Conservation (phyloP, 2,888 invertebrate species). For the Athalia cordata region DNA sequence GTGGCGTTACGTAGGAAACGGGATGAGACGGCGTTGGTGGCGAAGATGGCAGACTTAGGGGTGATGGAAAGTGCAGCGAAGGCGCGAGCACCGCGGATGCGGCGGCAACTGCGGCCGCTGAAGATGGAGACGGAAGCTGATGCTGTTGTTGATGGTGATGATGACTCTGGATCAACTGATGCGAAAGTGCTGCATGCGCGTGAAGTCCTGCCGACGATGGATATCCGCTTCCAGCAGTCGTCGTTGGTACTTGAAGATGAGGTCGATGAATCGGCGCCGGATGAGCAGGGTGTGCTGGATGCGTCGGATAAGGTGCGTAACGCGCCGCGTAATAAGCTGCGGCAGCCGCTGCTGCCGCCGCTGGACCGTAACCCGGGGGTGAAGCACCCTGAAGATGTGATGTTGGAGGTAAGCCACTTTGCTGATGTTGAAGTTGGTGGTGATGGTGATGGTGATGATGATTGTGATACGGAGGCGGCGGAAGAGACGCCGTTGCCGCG, state of each 20-base stretch:
- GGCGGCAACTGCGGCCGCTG: slow-evolving; percentile 50
- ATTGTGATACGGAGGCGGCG: slow-evolving; percentile 74
- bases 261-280: slow-evolving; percentile 76
- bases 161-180: slow-evolving; percentile 32
- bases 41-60: slow-evolving; percentile 57
- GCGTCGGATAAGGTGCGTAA: slow-evolving; percentile 77
- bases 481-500: slow-evolving; percentile 87
- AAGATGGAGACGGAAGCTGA: slow-evolving; percentile 52
- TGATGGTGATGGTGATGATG: slow-evolving; percentile 57
- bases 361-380: slow-evolving; percentile 74
- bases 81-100: slow-evolving; percentile 59
- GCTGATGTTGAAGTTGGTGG: slow-evolving; percentile 51
- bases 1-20: slow-evolving; percentile 54
- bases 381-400: slow-evolving; percentile 77
- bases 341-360: slow-evolving; percentile 74
- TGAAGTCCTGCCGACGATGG: slow-evolving; percentile 45
- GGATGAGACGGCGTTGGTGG: slow-evolving; percentile 60
- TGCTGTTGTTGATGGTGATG: slow-evolving; percentile 51
- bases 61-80: slow-evolving; percentile 58
- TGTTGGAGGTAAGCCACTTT: slow-evolving; percentile 60
- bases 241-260: slow-evolving; percentile 72
- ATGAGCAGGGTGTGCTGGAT: slow-evolving; percentile 73
- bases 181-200: slow-evolving; percentile 37
- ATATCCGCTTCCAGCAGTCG: slow-evolving; percentile 58
- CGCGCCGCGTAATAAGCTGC: slow-evolving; percentile 77